Conservation (phyloP, 2,113 vertebrate species). For the Tinamus guttatus region DNA sequence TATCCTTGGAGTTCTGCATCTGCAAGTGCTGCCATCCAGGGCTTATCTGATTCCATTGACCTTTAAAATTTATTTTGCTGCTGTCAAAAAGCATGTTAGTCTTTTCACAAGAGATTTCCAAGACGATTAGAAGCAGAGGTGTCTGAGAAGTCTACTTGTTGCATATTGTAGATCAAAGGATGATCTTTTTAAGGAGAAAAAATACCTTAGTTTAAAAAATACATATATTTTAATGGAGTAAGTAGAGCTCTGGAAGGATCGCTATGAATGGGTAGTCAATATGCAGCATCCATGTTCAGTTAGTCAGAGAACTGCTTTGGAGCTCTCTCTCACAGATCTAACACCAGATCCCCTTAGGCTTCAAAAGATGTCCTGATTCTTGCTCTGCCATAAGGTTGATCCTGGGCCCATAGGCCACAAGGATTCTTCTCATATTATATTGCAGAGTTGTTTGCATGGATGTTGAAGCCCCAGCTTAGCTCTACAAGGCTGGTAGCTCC, state of each 20-base stretch:
- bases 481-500: background rate
- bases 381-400: background rate
- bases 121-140: constrained; percentile 24
- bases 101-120: background rate
- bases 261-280: background rate
- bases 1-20: constrained; percentile 62
- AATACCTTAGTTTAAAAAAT: background rate
- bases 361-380: background rate
- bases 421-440: background rate
- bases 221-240: background rate
- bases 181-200: background rate
- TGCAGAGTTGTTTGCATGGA: background rate
- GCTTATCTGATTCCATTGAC: constrained; percentile 70
- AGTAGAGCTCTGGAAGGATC: background rate
- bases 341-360: background rate
- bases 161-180: constrained; percentile 20
- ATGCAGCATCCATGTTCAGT: background rate
- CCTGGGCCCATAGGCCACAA: background rate
- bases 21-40: constrained; percentile 49
- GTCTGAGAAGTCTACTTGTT: constrained; percentile 53
- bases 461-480: background rate
- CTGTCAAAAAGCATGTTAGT: constrained; percentile 61
- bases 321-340: background rate
- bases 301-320: background rate
- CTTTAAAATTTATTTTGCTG: constrained; percentile 75